A percentile compares a stretch with the other conserved stretches of the same genome.
phyloP scores from a whole-genome alignment of 2,797 vertebrate genomes.

The Rhinella marina region DNA sequence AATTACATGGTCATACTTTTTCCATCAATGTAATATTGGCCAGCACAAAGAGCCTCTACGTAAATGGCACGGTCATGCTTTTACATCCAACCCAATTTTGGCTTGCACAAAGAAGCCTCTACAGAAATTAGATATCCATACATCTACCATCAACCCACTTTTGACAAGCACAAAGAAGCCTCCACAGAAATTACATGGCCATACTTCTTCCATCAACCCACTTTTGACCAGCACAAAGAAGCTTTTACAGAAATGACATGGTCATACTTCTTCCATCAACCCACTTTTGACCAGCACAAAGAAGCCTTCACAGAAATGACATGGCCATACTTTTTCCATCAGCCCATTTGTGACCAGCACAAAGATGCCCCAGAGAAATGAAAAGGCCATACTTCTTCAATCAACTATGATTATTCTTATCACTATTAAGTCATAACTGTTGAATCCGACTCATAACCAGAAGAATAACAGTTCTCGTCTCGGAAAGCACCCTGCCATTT shows the following conservation, averaged over 20 bases:
- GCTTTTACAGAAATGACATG: too few relatives aligned
- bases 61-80: not conserved
- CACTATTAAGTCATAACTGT: not conserved
- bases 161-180: not conserved
- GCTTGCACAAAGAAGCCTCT: not conserved
- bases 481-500: not conserved
- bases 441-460: not conserved
- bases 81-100: not conserved
- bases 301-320: not conserved
- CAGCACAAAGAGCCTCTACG: not conserved
- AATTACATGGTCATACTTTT: too few relatives aligned
- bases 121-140: not conserved
- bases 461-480: not conserved
- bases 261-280: too few relatives aligned
- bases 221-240: too few relatives aligned
- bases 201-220: too few relatives aligned
- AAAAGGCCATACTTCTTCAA: not conserved
- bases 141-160: not conserved
- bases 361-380: not conserved
- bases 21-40: too few relatives aligned
- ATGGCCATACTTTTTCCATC: not conserved
- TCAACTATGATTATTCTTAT: not conserved
- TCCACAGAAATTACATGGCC: not conserved
- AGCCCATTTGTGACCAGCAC: not conserved
- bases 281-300: not conserved